Evolutionary conservation across 64 coral and sea anemone genomes (phyloP).

Genomic region (Stylophora pistillata): DNA sequence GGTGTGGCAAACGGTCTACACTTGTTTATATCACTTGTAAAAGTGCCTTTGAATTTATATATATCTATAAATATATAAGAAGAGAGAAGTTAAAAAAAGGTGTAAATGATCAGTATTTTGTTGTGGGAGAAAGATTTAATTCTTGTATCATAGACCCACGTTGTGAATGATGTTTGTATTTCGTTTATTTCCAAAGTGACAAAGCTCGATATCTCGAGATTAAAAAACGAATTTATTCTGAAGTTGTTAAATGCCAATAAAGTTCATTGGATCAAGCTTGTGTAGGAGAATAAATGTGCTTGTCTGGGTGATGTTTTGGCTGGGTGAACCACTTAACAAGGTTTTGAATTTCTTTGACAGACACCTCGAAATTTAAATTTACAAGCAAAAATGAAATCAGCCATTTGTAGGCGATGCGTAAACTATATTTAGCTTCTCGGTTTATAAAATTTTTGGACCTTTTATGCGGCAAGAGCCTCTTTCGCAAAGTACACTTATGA

Average conservation of each 20-base stretch:
- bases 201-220: slow-evolving; percentile 40
- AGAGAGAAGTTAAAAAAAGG: slow-evolving; percentile 29
- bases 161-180: slow-evolving; percentile 58
- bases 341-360: background rate
- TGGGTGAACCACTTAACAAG: background rate
- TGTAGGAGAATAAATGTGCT: background rate
- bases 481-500: slow-evolving; percentile 26
- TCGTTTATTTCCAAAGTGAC: slow-evolving; percentile 37
- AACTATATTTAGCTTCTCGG: background rate
- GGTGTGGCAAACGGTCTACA: background rate
- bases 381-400: background rate
- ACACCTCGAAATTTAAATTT: background rate
- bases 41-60: slow-evolving; percentile 54
- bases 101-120: slow-evolving; percentile 53
- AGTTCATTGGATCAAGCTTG: slow-evolving; percentile 14
- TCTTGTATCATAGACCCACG: slow-evolving; percentile 42
- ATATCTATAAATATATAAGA: slow-evolving; percentile 50
- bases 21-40: slow-evolving; percentile 37
- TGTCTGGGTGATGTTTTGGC: background rate
- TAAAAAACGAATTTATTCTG: slow-evolving; percentile 35
- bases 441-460: background rate
- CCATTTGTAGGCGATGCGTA: no score
- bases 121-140: slow-evolving; percentile 36
- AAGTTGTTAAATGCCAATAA: slow-evolving; percentile 51
- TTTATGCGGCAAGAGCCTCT: slow-evolving; percentile 13